Base-by-base conservation (phyloP, 2,797 vertebrate species). In the Mormyrops boulengeri region DNA sequence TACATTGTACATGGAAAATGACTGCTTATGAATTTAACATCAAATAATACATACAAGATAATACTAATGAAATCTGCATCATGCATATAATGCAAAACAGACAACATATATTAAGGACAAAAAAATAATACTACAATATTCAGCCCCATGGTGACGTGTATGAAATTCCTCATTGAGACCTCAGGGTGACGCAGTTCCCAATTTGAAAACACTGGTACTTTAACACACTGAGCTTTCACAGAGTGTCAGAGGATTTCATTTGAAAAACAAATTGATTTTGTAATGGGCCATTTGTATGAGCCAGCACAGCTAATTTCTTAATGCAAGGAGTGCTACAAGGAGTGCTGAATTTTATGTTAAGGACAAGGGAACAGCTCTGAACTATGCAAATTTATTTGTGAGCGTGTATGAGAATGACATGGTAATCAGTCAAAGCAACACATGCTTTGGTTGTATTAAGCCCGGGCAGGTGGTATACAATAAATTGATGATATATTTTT, bases 221-320 rank as follows among this genome's bases (percentile, higher is more conserved):
- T 85, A 52, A 52, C 84, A 52, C 44, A 52, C 44, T 52, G 49
- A 47, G 49, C 84, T 85, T 85, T 52, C 84, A 50, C 34, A 85
- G 7, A 85, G 44, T 85, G 84, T 85, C 84, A 52, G 22, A 52
- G 9, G 84, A 26, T 85, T 85, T 52, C 84, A 14, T 50, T 85
- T 52, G 84, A 85, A 85, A 85, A 85, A 50, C 26, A 52, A 85
- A 85, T 85, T 50, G 47, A 85, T 73, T 73, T 73, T 85, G 49
- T 50, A 85, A 85, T 47, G 12, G 47, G 19, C 22, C 84, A 85
- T 85, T 53, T 85, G 49, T 50, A 85, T 49, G 26, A 52, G n/a
- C 84, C 84, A 50, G 44, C 84, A 85, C 84, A 85, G n/a, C 84
- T 53, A 85, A 85, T 85, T 50, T 52, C 84, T 84, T 84, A 84